phyloP scores from a whole-genome alignment of 2,888 invertebrate species.

The Chrysina gloriosa region DNA sequence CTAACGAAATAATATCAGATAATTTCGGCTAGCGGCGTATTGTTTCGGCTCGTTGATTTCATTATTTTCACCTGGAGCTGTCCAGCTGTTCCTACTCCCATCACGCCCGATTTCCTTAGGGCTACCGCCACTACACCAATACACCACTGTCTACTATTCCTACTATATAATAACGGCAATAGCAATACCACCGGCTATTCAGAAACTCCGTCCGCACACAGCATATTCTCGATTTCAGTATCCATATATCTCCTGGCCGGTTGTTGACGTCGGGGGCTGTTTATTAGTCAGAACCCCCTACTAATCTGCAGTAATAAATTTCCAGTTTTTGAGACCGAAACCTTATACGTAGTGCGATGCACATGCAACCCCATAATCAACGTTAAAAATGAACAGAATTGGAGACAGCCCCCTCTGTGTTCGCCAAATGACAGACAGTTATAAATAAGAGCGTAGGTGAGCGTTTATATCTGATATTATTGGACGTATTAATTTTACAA shows the following conservation, averaged over 20 bases:
- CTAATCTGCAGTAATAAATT: constrained; percentile 42
- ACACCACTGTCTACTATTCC: constrained; percentile 47
- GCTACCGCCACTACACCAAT: constrained; percentile 39
- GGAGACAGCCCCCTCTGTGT: not conserved
- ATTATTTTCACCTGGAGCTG: constrained; percentile 66
- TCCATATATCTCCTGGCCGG: constrained; percentile 62
- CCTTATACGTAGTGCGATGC: constrained; percentile 12
- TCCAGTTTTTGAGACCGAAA: constrained; percentile 36
- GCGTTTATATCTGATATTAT: constrained; percentile 7
- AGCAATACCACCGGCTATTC: constrained; percentile 13
- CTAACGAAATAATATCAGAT: constrained; percentile 27
- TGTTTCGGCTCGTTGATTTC: constrained; percentile 67
- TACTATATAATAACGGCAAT: constrained; percentile 24
- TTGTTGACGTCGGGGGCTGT: constrained; percentile 58
- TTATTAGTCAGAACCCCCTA: constrained; percentile 60
- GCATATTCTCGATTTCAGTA: constrained; percentile 61
- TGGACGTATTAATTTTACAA: constrained; percentile 8
- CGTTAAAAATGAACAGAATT: constrained; percentile 27
- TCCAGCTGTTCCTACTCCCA: constrained; percentile 63
- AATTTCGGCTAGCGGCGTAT: constrained; percentile 42
- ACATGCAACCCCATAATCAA: constrained; percentile 31
- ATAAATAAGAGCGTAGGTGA: constrained; percentile 14
- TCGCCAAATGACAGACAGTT: constrained; percentile 17
- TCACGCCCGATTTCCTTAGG: constrained; percentile 57
- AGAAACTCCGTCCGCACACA: constrained; percentile 5